These are phyloP conservation scores for Pristionchus entomophagus DNA, from an alignment of 2,888 invertebrate genomes.

Conservation along the genomic window DNA sequence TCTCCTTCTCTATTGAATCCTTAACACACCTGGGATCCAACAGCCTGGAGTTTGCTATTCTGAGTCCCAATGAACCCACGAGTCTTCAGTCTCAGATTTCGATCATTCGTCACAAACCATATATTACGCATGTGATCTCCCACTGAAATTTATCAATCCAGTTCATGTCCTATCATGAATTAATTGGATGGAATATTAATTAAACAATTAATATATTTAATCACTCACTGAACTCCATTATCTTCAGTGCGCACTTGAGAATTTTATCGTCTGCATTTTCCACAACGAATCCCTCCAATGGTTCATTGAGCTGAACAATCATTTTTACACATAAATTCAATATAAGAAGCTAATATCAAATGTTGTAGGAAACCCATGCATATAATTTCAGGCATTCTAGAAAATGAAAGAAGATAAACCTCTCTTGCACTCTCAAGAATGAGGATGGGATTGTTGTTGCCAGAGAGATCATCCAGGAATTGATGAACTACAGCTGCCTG, in stretches of 20 bases:
- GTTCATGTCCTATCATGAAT: neutral
- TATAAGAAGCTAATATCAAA: neutral
- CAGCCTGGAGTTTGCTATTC: too few relatives aligned
- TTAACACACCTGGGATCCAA: neutral
- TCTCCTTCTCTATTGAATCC: neutral
- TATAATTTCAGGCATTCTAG: neutral
- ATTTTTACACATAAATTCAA: neutral
- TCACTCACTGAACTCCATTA: neutral
- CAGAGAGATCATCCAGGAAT: neutral
- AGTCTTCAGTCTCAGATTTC: conserved; percentile 1
- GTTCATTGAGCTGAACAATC: neutral
- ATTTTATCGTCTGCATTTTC: neutral
- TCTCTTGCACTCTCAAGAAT: conserved; percentile 24
- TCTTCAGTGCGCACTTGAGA: conserved; percentile 35
- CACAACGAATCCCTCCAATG: neutral
- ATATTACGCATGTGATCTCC: neutral
- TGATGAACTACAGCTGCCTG: neutral
- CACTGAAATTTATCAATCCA: neutral
- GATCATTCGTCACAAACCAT: conserved; percentile 4
- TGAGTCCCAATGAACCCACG: conserved; percentile 25
- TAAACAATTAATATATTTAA: neutral
- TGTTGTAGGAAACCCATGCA: too few relatives aligned
- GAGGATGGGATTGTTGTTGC: neutral
- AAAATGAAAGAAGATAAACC: neutral
- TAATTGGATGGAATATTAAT: neutral